Percentiles rank a stretch among this genome's conserved stretches.
These are phyloP conservation scores for Pogona vitticeps DNA, from an alignment of 2,113 vertebrate species.

Conservation along the genomic window DNA sequence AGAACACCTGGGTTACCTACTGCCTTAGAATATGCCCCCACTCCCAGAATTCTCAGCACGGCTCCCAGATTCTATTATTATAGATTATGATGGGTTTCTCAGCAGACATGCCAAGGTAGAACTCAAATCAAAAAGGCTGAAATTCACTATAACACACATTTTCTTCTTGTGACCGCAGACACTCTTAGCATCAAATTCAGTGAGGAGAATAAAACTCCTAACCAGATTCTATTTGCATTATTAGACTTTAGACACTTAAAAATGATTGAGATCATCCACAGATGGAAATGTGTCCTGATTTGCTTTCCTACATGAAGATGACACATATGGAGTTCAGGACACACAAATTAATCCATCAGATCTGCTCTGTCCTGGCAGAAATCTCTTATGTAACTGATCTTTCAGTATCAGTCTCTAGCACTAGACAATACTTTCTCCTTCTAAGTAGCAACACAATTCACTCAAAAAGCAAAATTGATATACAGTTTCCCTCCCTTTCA, in stretches of 20 bases:
- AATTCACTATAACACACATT: neutral
- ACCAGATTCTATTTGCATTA: conserved; percentile 8
- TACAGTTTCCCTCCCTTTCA: neutral
- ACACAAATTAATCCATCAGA: conserved; percentile 21
- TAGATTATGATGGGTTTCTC: neutral
- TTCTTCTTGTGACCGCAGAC: neutral
- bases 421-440: neutral
- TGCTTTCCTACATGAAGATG: neutral
- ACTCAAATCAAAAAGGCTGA: neutral
- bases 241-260: neutral
- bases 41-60: neutral
- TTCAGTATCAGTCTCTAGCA: neutral
- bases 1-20: neutral
- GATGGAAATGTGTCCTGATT: neutral
- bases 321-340: conserved; percentile 14
- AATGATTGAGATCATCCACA: neutral
- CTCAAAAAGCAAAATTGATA: conserved; percentile 8
- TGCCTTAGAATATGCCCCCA: neutral
- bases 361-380: conserved; percentile 21
- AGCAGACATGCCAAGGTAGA: neutral
- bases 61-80: neutral
- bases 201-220: neutral
- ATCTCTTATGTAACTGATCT: conserved; percentile 29
- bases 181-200: neutral
- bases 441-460: neutral